Evolutionary conservation across 2,888 invertebrate species (phyloP).

Genomic region (Aphodius granarius): DNA sequence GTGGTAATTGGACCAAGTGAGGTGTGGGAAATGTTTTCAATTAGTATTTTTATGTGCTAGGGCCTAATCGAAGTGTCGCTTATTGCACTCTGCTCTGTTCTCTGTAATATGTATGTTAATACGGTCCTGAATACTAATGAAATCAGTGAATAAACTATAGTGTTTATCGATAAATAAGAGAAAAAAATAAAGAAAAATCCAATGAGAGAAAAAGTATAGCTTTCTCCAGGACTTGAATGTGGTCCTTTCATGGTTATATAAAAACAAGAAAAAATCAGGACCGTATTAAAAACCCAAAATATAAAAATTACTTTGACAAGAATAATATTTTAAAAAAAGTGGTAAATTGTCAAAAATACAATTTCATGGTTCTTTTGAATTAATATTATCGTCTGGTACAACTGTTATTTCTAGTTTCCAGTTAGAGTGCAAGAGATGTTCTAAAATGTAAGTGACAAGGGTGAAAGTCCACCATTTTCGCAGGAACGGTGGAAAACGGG

Average conservation of each 20-base stretch:
- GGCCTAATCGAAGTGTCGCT: not conserved
- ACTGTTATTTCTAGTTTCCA: not conserved
- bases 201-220: too few species aligned
- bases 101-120: not conserved
- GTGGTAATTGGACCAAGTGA: not conserved
- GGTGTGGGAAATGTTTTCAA: not conserved
- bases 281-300: not conserved
- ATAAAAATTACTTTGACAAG: not conserved
- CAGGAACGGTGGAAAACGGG: not conserved
- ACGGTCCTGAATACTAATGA: too few species aligned
- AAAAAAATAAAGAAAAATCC: too few species aligned
- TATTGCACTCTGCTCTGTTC: not conserved
- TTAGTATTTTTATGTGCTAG: not conserved
- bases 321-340: not conserved
- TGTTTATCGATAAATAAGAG: too few species aligned
- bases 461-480: not conserved
- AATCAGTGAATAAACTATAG: too few species aligned
- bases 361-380: too few species aligned
- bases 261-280: not conserved
- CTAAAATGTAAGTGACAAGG: not conserved
- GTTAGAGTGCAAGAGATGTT: not conserved
- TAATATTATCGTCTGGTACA: too few species aligned
- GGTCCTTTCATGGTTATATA: too few species aligned
- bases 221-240: too few species aligned
- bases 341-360: too few species aligned